phyloP scores from a whole-genome alignment of 30 jellyfish, hydroid and myxozoan genomes.

The Aurelia sp. region DNA sequence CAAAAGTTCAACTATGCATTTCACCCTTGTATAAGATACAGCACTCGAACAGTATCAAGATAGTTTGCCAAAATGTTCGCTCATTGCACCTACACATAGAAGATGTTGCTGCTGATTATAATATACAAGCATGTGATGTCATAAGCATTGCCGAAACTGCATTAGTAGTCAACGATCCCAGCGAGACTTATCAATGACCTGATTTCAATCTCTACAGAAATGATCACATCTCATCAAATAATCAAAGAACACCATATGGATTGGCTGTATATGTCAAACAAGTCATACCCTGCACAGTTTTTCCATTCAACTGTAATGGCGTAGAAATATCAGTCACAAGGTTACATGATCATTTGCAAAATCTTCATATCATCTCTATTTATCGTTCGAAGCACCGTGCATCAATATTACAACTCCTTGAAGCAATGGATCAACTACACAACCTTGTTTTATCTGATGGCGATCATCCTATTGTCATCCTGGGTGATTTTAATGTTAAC shows the following conservation, averaged over 20 bases:
- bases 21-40: not conserved
- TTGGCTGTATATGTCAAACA: conserved; percentile 19
- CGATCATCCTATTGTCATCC: not conserved
- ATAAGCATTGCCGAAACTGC: conserved; percentile 18
- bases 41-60: not conserved
- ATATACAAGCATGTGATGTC: conserved; percentile 15
- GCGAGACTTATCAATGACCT: not conserved
- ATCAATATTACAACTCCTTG: not conserved
- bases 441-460: not conserved
- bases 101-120: conserved; percentile 14
- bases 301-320: not conserved
- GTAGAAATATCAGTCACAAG: conserved; percentile 1
- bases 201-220: conserved; percentile 19
- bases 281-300: not conserved
- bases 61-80: conserved; percentile 23
- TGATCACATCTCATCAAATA: not conserved
- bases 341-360: not conserved
- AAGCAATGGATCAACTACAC: conserved; percentile 1
- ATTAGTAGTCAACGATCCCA: not conserved
- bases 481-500: conserved; percentile 48
- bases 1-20: not conserved
- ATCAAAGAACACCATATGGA: not conserved
- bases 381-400: not conserved
- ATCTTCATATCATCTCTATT: not conserved
- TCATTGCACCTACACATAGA: conserved; percentile 13